A percentile compares a stretch with the other conserved stretches of the same genome.
These are phyloP conservation scores for Carcinoscorpius rotundicauda DNA, from an alignment of 1,140 invertebrate species.

Conservation along the genomic window DNA sequence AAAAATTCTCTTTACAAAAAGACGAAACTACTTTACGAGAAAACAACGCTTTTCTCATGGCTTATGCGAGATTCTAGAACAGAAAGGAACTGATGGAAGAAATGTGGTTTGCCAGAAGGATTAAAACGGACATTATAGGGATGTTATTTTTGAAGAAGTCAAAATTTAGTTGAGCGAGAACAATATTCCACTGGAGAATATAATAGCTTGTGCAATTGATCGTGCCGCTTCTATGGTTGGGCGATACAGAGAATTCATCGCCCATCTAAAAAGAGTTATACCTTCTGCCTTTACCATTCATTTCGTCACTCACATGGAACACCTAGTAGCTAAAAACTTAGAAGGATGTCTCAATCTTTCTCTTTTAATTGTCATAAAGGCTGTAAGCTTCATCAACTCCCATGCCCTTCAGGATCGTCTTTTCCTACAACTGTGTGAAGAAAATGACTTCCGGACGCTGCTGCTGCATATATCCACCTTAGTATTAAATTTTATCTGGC, in stretches of 20 bases:
- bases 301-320: constrained; percentile 13
- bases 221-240: constrained; percentile 27
- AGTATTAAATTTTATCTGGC: constrained; percentile 16
- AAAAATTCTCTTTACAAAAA: constrained; percentile 8
- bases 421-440: background rate
- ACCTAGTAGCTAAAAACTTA: constrained; percentile 17
- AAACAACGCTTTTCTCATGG: constrained; percentile 8
- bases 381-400: background rate
- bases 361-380: background rate
- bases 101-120: constrained; percentile 9
- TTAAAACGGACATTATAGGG: constrained; percentile 15
- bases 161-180: constrained; percentile 27
- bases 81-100: constrained; percentile 6
- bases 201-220: constrained; percentile 29
- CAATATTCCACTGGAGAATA: constrained; percentile 27
- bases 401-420: constrained; percentile 6
- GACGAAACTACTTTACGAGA: constrained; percentile 6
- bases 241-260: constrained; percentile 25
- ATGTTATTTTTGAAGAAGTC: constrained; percentile 17
- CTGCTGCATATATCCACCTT: constrained; percentile 12
- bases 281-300: constrained; percentile 18
- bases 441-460: constrained; percentile 4
- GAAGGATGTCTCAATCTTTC: background rate
- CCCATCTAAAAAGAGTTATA: constrained; percentile 25
- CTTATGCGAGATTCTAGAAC: constrained; percentile 4